Percentiles rank a stretch among this genome's conserved stretches.
phyloP scores from a whole-genome alignment of 2,113 vertebrate genomes.

The Proterorhinus semilunaris region DNA sequence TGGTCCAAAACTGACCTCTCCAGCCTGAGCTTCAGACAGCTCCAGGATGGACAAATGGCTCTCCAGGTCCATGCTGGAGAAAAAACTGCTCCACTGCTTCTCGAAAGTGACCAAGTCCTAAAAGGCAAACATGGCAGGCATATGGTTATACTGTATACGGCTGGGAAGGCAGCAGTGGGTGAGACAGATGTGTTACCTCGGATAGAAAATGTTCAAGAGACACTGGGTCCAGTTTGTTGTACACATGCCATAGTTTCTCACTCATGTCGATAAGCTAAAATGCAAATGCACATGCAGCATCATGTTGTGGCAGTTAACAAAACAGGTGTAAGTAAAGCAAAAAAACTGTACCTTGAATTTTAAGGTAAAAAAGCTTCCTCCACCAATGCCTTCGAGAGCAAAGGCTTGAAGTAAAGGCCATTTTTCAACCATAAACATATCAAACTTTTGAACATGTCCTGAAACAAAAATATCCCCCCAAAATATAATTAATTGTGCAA shows the following conservation, averaged over 20 bases:
- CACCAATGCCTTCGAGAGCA: conserved; percentile 94
- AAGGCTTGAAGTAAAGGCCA: conserved; percentile 98
- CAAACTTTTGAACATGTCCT: conserved; percentile 94
- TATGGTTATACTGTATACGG: not conserved
- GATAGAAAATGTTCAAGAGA: conserved; percentile 85
- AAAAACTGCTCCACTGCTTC: conserved; percentile 90
- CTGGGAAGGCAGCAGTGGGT: not conserved
- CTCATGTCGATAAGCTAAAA: conserved; percentile 88
- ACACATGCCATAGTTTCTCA: conserved; percentile 87
- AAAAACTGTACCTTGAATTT: conserved; percentile 84
- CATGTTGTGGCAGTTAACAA: not conserved
- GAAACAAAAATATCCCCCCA: conserved; percentile 28
- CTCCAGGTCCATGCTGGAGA: conserved; percentile 90
- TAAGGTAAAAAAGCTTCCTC: conserved; percentile 96
- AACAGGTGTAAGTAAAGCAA: too few species aligned
- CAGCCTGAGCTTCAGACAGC: conserved; percentile 92
- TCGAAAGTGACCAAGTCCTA: conserved; percentile 88
- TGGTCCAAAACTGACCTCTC: conserved; percentile 79
- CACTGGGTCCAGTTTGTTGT: conserved; percentile 88
- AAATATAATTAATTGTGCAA: not conserved
- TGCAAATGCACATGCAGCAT: conserved; percentile 11
- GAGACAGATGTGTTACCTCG: conserved; percentile 77
- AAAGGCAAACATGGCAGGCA: conserved; percentile 11
- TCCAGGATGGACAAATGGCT: conserved; percentile 90
- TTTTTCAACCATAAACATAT: conserved; percentile 96